phyloP scores from a whole-genome alignment of 2,113 vertebrate species.

The Erythrocercus mccallii region DNA sequence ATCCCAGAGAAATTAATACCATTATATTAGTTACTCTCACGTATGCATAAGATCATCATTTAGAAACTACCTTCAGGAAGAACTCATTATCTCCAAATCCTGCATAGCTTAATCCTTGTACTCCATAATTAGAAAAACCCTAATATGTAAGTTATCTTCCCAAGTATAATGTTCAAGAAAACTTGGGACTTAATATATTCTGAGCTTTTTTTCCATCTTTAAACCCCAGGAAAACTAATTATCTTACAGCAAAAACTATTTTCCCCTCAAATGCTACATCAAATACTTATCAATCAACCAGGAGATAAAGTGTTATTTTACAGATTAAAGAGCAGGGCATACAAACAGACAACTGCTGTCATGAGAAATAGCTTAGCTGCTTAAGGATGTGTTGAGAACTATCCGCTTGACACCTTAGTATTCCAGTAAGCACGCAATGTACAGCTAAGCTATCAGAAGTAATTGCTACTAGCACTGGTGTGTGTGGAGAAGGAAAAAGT shows the following conservation, averaged over 20 bases:
- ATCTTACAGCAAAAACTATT: not conserved
- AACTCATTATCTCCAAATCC: not conserved
- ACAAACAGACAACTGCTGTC: not conserved
- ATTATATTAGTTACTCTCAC: not conserved
- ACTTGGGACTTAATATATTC: not conserved
- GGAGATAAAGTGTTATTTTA: not conserved
- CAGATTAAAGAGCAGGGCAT: not conserved
- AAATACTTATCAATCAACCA: not conserved
- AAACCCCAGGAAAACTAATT: not conserved
- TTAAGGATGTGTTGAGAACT: not conserved
- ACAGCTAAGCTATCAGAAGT: not conserved
- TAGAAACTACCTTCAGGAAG: not conserved
- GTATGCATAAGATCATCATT: not conserved
- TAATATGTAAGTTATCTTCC: not conserved
- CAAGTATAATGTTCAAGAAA: not conserved
- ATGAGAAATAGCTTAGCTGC: not conserved
- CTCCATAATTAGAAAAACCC: not conserved
- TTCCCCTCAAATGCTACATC: not conserved
- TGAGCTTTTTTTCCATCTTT: not conserved
- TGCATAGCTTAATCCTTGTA: not conserved
- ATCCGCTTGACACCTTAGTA: not conserved
- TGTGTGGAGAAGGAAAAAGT: not conserved
- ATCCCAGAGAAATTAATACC: not conserved
- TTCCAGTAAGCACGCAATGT: not conserved
- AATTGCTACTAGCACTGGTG: not conserved